These are phyloP conservation scores for Sebastes alutus DNA, from an alignment of 2,797 vertebrate species.

Conservation along the genomic window DNA sequence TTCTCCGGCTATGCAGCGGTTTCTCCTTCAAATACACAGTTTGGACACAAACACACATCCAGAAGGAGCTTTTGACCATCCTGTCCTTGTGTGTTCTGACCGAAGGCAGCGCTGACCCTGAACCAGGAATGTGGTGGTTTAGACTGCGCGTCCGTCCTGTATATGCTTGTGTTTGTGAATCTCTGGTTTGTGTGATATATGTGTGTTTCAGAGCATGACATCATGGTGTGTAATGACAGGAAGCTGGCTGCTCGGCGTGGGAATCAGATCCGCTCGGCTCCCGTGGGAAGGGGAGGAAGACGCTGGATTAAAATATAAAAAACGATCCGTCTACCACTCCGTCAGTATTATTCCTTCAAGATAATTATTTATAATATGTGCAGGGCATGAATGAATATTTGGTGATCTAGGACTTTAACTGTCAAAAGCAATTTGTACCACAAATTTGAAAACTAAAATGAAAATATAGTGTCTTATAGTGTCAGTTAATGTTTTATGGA, in stretches of 20 bases:
- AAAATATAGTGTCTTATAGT: background rate
- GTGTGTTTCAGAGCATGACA: conserved; percentile 48
- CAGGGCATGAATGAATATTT: background rate
- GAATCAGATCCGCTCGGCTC: background rate
- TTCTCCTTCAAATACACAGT: conserved; percentile 65
- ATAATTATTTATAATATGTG: background rate
- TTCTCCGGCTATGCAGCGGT: conserved; percentile 55
- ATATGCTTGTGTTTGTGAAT: conserved; percentile 13
- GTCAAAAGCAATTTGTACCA: background rate
- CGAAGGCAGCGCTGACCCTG: conserved; percentile 42
- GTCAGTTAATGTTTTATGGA: background rate
- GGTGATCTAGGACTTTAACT: background rate
- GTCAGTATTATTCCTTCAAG: background rate
- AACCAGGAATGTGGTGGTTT: conserved; percentile 60
- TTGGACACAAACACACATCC: conserved; percentile 20
- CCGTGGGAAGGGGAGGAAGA: background rate
- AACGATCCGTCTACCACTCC: background rate
- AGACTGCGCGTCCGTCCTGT: conserved; percentile 20
- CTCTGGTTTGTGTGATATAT: conserved; percentile 12
- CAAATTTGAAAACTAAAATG: background rate
- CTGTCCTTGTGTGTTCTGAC: conserved; percentile 37
- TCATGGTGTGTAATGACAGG: conserved; percentile 38
- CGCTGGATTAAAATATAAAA: background rate
- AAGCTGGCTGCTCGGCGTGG: conserved; percentile 6
- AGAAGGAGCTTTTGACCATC: conserved; percentile 35